Conservation (phyloP, 1,140 invertebrate genomes). For the Triops cancriformis region DNA sequence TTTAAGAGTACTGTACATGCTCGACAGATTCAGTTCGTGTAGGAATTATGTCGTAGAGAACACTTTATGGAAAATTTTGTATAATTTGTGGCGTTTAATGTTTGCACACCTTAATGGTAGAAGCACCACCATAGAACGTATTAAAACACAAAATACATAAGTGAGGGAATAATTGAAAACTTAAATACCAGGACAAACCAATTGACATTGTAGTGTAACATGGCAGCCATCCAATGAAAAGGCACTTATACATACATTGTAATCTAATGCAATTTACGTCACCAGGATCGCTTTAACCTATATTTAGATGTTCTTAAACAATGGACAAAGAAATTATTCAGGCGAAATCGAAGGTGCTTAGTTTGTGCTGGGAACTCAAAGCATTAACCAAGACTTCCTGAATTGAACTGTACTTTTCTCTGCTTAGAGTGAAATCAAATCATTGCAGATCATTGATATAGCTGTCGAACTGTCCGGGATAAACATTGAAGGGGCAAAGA, state of each 20-base stretch:
- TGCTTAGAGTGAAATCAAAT: background rate
- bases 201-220: no score
- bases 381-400: background rate
- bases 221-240: no score
- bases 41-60: background rate
- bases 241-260: background rate
- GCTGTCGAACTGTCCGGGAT: background rate
- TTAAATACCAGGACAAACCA: no score
- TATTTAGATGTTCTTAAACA: background rate
- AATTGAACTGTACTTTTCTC: background rate
- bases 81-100: background rate
- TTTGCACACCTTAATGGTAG: background rate
- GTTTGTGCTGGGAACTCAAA: background rate
- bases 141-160: no score
- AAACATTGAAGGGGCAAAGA: background rate
- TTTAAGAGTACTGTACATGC: no score
- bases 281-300: background rate
- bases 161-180: no score
- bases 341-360: background rate
- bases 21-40: background rate
- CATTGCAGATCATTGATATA: background rate
- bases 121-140: no score
- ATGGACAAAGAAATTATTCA: background rate
- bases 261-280: background rate
- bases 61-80: background rate